Conservation (phyloP, 2,797 vertebrate genomes). For the Periparus ater region DNA sequence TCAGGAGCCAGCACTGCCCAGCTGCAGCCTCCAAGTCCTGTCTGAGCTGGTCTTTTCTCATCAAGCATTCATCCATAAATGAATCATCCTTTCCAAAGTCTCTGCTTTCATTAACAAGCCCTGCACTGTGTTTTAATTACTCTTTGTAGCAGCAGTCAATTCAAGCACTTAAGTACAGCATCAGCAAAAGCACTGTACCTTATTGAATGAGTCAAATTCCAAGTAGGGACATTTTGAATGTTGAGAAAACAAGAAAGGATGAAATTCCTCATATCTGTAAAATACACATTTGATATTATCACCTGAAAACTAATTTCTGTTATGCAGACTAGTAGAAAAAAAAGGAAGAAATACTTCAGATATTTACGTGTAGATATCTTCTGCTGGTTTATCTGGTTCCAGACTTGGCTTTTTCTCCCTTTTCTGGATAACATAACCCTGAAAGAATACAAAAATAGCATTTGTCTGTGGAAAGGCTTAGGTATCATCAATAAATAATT, state of each 20-base stretch:
- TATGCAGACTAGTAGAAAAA: neutral
- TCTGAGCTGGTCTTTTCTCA: neutral
- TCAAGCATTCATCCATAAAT: neutral
- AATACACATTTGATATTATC: conserved; percentile 60
- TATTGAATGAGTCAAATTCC: conserved; percentile 96
- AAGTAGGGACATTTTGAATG: conserved; percentile 84
- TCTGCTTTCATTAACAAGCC: neutral
- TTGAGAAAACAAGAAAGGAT: conserved; percentile 95
- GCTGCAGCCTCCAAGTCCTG: neutral
- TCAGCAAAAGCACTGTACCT: conserved; percentile 80
- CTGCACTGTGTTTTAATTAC: neutral
- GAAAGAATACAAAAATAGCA: neutral
- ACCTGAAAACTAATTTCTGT: conserved; percentile 40
- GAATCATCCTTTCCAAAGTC: neutral
- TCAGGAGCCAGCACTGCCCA: neutral
- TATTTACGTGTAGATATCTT: conserved; percentile 93
- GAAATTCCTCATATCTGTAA: conserved; percentile 97
- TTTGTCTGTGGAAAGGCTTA: neutral
- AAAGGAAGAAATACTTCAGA: neutral
- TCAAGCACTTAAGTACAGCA: conserved; percentile 32
- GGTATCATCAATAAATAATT: neutral
- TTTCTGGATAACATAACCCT: conserved; percentile 97
- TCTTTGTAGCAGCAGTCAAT: neutral
- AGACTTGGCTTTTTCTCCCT: conserved; percentile 92
- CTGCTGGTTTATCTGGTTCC: conserved; percentile 81